Percentiles rank a stretch among this genome's conserved stretches.
Conservation (phyloP, 2,888 invertebrate genomes). For the Leptothorax acervorum region DNA sequence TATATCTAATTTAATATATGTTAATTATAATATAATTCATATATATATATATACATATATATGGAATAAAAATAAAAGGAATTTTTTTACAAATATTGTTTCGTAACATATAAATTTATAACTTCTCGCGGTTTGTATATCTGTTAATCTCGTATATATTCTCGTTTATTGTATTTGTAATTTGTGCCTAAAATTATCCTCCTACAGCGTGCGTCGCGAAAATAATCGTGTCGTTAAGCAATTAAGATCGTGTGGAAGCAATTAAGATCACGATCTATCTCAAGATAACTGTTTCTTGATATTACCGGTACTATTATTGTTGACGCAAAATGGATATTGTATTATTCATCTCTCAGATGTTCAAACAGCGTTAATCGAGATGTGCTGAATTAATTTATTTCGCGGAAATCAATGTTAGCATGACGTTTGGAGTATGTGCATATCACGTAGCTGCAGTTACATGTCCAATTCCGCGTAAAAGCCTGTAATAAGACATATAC, state of each 20-base stretch:
- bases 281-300: constrained; percentile 4
- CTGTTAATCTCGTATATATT: not conserved
- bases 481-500: not conserved
- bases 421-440: not conserved
- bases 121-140: not conserved
- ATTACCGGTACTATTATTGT: not conserved
- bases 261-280: not conserved
- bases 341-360: constrained; percentile 15
- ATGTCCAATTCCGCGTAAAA: not conserved
- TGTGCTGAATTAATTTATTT: constrained; percentile 4
- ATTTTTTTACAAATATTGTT: not conserved
- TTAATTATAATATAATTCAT: constrained; percentile 1
- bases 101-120: not conserved
- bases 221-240: not conserved
- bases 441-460: not conserved
- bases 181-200: not conserved
- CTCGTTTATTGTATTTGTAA: not conserved
- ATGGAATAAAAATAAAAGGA: not conserved
- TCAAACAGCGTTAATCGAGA: not conserved
- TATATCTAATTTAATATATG: not conserved
- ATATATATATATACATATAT: not conserved
- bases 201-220: not conserved
- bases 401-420: not conserved
- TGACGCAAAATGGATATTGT: not conserved
- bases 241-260: not conserved